phyloP scores from a whole-genome alignment of 2,888 invertebrate genomes.

The Pristionchus japonicus region DNA sequence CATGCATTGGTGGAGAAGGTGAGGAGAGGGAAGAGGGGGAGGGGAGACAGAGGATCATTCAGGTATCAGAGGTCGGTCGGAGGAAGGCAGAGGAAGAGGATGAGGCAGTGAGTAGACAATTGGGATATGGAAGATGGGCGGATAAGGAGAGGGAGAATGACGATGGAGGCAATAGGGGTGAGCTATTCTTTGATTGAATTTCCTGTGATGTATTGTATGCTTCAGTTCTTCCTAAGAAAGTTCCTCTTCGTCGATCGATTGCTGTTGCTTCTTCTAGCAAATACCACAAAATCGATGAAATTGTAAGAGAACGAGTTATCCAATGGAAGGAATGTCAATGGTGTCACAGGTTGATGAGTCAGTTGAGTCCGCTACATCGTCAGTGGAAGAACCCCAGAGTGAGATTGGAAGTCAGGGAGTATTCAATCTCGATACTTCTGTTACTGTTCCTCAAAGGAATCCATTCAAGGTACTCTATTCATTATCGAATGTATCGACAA shows the following conservation, averaged over 20 bases:
- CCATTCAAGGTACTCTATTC: conserved; percentile 49
- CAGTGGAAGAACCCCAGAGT: not conserved
- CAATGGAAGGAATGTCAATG: not conserved
- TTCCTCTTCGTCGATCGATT: conserved; percentile 34
- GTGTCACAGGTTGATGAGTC: not conserved
- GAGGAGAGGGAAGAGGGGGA: not conserved
- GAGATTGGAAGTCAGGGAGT: not conserved
- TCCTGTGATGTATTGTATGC: too few species aligned
- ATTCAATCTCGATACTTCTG: not conserved
- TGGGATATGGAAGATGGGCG: not conserved
- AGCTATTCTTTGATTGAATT: too few species aligned
- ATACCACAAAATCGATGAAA: not conserved
- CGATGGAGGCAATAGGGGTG: not conserved
- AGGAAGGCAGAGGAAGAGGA: conserved; percentile 36
- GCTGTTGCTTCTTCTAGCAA: not conserved
- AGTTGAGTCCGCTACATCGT: too few species aligned
- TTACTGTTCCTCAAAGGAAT: conserved; percentile 14
- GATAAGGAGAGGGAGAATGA: not conserved
- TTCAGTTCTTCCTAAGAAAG: conserved; percentile 25
- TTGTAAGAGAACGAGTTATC: not conserved
- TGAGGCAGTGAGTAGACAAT: not conserved
- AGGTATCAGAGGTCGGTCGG: conserved; percentile 34
- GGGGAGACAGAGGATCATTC: not conserved
- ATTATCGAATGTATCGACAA: not conserved
- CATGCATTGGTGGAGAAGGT: conserved; percentile 65